Evolutionary conservation across 2,888 invertebrate genomes (phyloP).

Genomic region (Amphimallon solstitiale): DNA sequence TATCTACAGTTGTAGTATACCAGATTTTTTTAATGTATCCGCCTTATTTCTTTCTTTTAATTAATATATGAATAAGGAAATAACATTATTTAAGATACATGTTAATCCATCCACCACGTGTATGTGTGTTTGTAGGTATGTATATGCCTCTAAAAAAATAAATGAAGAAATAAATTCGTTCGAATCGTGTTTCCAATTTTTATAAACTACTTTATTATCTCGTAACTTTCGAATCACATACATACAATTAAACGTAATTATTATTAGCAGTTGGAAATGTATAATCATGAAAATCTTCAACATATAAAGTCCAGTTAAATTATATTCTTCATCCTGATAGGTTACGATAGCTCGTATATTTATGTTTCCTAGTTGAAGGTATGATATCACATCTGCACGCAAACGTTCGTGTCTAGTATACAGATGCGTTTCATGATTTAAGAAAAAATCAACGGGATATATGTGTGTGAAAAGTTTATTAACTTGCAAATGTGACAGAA

Average conservation of each 20-base stretch:
- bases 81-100: no score
- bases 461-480: slow-evolving; percentile 3
- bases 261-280: not conserved
- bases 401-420: not conserved
- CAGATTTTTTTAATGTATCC: no score
- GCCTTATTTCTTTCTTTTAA: no score
- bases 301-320: not conserved
- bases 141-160: no score
- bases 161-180: no score
- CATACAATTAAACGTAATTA: not conserved
- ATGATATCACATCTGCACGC: not conserved
- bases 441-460: not conserved
- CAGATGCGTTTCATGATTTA: not conserved
- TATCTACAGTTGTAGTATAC: no score
- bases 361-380: not conserved
- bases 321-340: not conserved
- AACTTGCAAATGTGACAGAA: slow-evolving; percentile 10
- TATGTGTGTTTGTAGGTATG: no score
- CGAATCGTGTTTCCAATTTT: not conserved
- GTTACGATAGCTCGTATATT: not conserved
- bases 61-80: no score
- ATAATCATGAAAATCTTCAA: not conserved
- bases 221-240: not conserved
- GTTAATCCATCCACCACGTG: no score
- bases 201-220: not conserved